Percentiles rank a stretch among this genome's conserved stretches.
Evolutionary conservation across 2,113 vertebrate species (phyloP).

Genomic region (Emydura subglobosa): DNA sequence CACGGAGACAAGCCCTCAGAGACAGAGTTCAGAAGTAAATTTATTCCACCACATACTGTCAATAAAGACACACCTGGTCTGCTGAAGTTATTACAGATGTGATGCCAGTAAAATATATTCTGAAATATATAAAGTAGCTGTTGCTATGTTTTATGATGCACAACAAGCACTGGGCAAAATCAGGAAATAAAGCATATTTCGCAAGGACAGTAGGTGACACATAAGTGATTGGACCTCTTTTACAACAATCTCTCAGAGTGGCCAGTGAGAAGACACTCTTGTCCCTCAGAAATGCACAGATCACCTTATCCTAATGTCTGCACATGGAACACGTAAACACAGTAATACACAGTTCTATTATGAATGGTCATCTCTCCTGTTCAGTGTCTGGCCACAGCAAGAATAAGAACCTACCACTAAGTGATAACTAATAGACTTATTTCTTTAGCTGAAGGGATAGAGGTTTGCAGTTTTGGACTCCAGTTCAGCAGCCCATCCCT

Average conservation of each 20-base stretch:
- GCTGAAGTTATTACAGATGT: background rate
- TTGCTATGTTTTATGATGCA: background rate
- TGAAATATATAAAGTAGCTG: background rate
- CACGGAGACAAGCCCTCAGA: background rate
- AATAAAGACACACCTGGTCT: background rate
- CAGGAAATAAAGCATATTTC: background rate
- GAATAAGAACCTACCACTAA: background rate
- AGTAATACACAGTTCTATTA: background rate
- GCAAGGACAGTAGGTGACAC: background rate
- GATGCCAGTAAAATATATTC: background rate
- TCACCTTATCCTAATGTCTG: background rate
- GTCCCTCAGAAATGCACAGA: background rate
- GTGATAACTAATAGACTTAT: background rate
- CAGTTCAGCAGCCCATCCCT: background rate
- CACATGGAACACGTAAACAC: background rate
- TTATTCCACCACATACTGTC: background rate
- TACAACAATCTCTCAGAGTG: background rate
- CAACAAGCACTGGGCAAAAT: background rate
- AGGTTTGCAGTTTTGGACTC: background rate
- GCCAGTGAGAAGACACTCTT: background rate
- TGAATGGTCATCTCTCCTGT: background rate
- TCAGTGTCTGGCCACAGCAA: background rate
- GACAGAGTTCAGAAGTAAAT: background rate
- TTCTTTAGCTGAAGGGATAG: background rate
- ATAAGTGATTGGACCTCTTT: background rate